These are phyloP conservation scores for Allophyes oxyacanthae DNA, from an alignment of 2,888 invertebrate genomes.

Conservation along the genomic window DNA sequence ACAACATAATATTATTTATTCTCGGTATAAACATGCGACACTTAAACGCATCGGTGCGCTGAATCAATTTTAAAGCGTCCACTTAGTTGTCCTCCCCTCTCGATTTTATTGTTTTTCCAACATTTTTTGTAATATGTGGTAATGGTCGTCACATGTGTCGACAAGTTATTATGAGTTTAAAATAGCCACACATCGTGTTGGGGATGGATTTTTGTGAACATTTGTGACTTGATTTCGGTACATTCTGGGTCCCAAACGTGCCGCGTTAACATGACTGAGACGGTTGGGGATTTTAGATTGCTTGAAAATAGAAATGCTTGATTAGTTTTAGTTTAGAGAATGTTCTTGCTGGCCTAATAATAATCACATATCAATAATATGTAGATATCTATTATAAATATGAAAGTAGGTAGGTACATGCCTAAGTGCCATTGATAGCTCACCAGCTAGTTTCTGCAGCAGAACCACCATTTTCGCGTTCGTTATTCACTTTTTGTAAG, in stretches of 20 bases:
- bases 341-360: not conserved
- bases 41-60: conserved; percentile 60
- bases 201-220: conserved; percentile 79
- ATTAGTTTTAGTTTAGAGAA: not conserved
- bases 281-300: conserved; percentile 18
- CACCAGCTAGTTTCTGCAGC: no score
- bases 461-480: no score
- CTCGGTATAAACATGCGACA: conserved; percentile 37
- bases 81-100: conserved; percentile 66
- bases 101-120: conserved; percentile 86
- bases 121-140: conserved; percentile 89
- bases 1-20: conserved; percentile 20
- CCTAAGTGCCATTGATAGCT: no score
- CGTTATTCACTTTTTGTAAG: no score
- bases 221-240: conserved; percentile 56
- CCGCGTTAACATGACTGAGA: conserved; percentile 27
- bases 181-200: conserved; percentile 81
- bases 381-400: no score
- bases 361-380: no score
- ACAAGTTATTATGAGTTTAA: conserved; percentile 88
- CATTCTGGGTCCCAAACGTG: conserved; percentile 6
- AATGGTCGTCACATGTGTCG: conserved; percentile 87
- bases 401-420: no score
- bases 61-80: conserved; percentile 84
- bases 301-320: conserved; percentile 24